phyloP scores from a whole-genome alignment of 92 coral and sea anemone species.

The Porites lobata region DNA sequence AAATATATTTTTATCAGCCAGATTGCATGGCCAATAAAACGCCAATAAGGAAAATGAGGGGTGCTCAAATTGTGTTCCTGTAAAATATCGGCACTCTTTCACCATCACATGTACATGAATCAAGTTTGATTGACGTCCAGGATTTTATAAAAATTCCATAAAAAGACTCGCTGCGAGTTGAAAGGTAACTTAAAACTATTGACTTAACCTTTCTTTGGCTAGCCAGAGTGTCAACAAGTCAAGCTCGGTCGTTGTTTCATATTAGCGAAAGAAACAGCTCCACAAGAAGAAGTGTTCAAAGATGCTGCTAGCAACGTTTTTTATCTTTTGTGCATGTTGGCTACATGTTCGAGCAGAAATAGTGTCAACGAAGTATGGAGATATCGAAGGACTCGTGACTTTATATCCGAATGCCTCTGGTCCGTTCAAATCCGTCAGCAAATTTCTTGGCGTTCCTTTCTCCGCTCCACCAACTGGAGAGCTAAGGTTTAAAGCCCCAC shows the following conservation, averaged over 20 bases:
- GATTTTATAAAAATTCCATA: too few relatives aligned
- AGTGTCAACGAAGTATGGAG: slow-evolving; percentile 16
- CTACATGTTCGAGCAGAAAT: background rate
- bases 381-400: background rate
- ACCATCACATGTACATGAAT: too few relatives aligned
- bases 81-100: too few relatives aligned
- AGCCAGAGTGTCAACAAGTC: too few relatives aligned
- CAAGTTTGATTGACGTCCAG: too few relatives aligned
- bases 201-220: too few relatives aligned
- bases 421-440: slow-evolving; percentile 30
- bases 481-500: slow-evolving; percentile 64
- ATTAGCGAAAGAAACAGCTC: too few relatives aligned
- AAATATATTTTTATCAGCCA: slow-evolving; percentile 3
- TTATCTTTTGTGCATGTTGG: background rate
- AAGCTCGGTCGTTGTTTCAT: too few relatives aligned
- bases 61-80: too few relatives aligned
- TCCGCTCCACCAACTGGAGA: slow-evolving; percentile 52
- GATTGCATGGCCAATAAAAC: background rate
- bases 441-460: slow-evolving; percentile 52
- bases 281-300: background rate
- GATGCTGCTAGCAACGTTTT: background rate
- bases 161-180: too few relatives aligned
- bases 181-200: too few relatives aligned
- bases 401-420: slow-evolving; percentile 11
- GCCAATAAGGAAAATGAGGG: too few relatives aligned